phyloP scores from a whole-genome alignment of 2,888 invertebrate species.

The Xanthia togata region DNA sequence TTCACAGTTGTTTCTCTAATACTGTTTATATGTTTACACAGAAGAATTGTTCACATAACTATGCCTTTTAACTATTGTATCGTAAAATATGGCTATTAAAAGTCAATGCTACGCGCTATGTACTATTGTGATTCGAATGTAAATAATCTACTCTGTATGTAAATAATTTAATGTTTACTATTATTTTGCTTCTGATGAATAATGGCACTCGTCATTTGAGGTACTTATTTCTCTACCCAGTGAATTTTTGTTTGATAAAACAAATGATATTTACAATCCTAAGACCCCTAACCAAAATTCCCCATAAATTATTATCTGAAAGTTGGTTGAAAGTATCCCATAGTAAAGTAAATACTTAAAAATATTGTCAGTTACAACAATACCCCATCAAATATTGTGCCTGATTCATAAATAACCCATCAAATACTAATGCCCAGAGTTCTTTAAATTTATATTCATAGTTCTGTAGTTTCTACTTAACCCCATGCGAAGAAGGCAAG shows the following conservation, averaged over 20 bases:
- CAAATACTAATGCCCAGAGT: too few relatives aligned
- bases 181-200: background rate
- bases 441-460: too few relatives aligned
- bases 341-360: too few relatives aligned
- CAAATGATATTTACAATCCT: too few relatives aligned
- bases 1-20: conserved; percentile 9
- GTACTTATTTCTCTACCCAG: background rate
- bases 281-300: background rate
- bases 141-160: background rate
- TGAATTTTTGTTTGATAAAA: background rate
- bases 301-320: background rate
- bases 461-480: too few relatives aligned
- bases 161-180: background rate
- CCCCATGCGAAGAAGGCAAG: too few relatives aligned
- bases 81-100: conserved; percentile 13
- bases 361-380: too few relatives aligned
- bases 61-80: conserved; percentile 17
- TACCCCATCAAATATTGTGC: too few relatives aligned
- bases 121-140: background rate
- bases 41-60: conserved; percentile 9
- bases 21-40: conserved; percentile 13
- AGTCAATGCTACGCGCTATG: background rate
- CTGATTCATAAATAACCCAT: too few relatives aligned
- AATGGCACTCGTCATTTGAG: background rate
- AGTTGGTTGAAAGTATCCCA: background rate